These are phyloP conservation scores for Hydrochoerus hydrochaeris DNA, from an alignment of 2,113 vertebrate species.

Conservation along the genomic window DNA sequence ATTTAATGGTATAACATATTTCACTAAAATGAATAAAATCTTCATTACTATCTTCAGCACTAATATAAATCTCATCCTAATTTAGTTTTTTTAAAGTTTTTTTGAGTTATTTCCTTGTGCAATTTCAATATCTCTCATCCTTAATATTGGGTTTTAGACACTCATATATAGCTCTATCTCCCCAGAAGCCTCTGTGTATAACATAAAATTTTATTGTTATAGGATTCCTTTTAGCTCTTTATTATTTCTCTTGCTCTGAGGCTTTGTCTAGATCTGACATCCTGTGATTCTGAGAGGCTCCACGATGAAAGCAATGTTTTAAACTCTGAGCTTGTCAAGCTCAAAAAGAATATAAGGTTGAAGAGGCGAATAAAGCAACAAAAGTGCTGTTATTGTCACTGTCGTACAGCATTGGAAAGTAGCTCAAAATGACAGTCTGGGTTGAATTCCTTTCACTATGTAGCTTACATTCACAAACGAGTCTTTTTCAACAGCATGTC, in stretches of 20 bases:
- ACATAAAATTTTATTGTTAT: constrained; percentile 41
- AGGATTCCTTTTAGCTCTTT: constrained; percentile 45
- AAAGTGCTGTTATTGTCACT: not conserved
- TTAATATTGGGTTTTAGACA: constrained; percentile 66
- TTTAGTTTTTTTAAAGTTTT: constrained; percentile 18
- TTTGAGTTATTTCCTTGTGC: constrained; percentile 50
- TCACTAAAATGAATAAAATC: constrained; percentile 50
- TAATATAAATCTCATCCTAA: constrained; percentile 48
- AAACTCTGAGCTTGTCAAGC: constrained; percentile 52
- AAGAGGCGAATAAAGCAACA: not conserved
- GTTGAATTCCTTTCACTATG: not conserved
- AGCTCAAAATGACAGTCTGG: not conserved
- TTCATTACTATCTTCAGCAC: not conserved
- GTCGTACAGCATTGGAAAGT: not conserved
- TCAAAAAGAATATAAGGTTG: not conserved
- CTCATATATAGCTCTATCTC: constrained; percentile 45
- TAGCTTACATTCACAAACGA: constrained; percentile 18
- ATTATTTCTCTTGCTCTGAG: constrained; percentile 50
- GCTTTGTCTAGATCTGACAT: constrained; percentile 32
- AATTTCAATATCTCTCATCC: constrained; percentile 42
- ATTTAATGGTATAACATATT: constrained; percentile 38
- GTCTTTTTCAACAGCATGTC: not conserved
- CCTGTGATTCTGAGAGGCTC: constrained; percentile 50
- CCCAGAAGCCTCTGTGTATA: constrained; percentile 57
- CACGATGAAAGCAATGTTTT: constrained; percentile 49